phyloP scores from a whole-genome alignment of 2,888 invertebrate genomes.

The Meta bourneti region DNA sequence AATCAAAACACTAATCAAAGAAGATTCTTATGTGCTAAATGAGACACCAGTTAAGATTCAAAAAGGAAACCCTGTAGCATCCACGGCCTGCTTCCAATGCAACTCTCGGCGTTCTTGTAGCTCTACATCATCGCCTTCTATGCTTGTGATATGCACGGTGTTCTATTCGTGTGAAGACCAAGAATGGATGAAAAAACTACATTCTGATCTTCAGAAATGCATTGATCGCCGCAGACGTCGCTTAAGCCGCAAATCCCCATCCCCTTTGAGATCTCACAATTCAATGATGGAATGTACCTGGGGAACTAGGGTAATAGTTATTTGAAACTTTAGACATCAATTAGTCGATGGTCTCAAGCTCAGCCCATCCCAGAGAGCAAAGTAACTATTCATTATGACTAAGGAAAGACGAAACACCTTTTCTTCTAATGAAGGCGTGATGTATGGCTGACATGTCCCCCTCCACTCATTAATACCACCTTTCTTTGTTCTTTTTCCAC shows the following conservation, averaged over 20 bases:
- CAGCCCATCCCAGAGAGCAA: conserved; percentile 5
- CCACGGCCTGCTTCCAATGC: too few species aligned
- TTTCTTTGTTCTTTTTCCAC: conserved; percentile 64
- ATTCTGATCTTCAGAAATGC: too few species aligned
- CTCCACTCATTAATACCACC: conserved; percentile 59
- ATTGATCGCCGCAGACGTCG: conserved; percentile 1
- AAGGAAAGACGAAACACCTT: conserved; percentile 54
- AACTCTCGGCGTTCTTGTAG: too few species aligned
- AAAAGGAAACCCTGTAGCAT: too few species aligned
- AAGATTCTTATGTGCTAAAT: too few species aligned
- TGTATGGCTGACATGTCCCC: conserved; percentile 54
- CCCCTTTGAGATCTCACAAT: conserved; percentile 12
- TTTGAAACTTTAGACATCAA: conserved; percentile 65
- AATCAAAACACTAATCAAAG: too few species aligned
- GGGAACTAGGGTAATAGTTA: conserved; percentile 58
- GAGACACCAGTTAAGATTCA: too few species aligned
- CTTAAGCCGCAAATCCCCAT: conserved; percentile 14
- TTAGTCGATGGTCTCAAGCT: conserved; percentile 44
- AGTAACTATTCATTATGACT: conserved; percentile 63
- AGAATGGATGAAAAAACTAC: too few species aligned
- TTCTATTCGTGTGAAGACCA: too few species aligned
- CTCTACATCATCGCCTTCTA: too few species aligned
- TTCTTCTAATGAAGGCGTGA: conserved; percentile 72
- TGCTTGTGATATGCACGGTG: too few species aligned
- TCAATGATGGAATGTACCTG: conserved; percentile 30